phyloP scores from a whole-genome alignment of 2,888 invertebrate genomes.

The Chymomyza caudatula region DNA sequence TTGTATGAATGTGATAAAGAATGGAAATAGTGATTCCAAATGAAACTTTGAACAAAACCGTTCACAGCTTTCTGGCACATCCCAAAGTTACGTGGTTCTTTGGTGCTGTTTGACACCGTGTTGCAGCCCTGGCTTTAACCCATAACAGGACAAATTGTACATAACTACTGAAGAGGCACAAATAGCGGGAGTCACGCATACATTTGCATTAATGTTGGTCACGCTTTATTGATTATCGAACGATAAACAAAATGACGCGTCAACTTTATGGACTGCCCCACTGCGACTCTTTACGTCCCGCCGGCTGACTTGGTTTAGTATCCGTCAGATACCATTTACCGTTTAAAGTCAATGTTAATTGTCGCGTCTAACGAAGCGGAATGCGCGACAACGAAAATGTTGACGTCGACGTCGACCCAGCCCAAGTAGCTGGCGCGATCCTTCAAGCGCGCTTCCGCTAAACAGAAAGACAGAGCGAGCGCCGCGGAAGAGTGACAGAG shows the following conservation, averaged over 20 bases:
- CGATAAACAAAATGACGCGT: conserved; percentile 23
- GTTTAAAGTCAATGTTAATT: conserved; percentile 45
- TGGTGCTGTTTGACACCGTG: not conserved
- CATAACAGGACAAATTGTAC: conserved; percentile 23
- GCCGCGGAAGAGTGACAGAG: not conserved
- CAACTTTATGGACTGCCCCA: not conserved
- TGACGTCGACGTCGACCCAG: not conserved
- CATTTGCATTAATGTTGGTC: conserved; percentile 63
- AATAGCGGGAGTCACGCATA: not conserved
- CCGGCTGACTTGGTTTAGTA: not conserved
- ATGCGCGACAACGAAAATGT: conserved; percentile 47
- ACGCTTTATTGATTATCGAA: conserved; percentile 57
- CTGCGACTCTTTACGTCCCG: not conserved
- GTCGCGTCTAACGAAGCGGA: conserved; percentile 66
- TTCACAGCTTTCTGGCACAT: no score
- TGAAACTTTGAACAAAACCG: no score
- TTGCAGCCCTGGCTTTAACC: not conserved
- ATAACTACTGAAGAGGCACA: not conserved
- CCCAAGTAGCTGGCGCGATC: conserved; percentile 31
- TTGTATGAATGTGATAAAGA: no score
- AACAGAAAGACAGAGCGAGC: not conserved
- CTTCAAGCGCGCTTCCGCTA: conserved; percentile 67
- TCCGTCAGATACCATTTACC: conserved; percentile 2
- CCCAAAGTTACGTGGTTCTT: no score
- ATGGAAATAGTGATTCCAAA: no score